phyloP scores from a whole-genome alignment of 2,113 vertebrate species.

The Coryphaenoides rupestris region DNA sequence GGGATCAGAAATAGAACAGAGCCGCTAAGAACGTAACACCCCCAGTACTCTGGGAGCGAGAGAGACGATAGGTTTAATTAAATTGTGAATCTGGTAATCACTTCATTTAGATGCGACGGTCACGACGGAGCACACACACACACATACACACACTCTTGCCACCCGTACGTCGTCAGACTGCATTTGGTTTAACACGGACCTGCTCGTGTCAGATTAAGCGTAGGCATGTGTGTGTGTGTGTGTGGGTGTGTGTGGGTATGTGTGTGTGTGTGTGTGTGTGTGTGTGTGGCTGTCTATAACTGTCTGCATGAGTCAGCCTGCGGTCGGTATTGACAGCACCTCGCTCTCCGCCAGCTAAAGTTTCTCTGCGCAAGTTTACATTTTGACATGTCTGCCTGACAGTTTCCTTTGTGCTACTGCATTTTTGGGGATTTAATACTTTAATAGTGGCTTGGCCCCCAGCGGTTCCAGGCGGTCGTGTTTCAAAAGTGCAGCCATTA shows the following conservation, averaged over 20 bases:
- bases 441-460: too few species aligned
- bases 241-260: not conserved
- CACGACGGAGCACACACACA: not conserved
- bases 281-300: constrained; percentile 15
- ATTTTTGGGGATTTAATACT: too few species aligned
- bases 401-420: not conserved
- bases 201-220: too few species aligned
- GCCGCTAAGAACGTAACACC: constrained; percentile 62
- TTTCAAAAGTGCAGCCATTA: too few species aligned
- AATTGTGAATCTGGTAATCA: not conserved
- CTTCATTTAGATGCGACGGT: too few species aligned
- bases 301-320: constrained; percentile 32
- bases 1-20: constrained; percentile 60
- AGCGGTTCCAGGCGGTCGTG: too few species aligned
- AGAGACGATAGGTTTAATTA: constrained; percentile 50
- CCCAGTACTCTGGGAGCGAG: constrained; percentile 50
- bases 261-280: constrained; percentile 1
- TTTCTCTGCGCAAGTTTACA: not conserved
- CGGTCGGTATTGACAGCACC: constrained; percentile 30
- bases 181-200: too few species aligned
- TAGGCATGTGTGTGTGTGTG: not conserved
- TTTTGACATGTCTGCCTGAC: not conserved
- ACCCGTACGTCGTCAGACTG: too few species aligned
- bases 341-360: constrained; percentile 16
- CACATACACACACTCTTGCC: not conserved